Conservation (phyloP, 2,888 invertebrate genomes). For the Blastobasis lacticolella region DNA sequence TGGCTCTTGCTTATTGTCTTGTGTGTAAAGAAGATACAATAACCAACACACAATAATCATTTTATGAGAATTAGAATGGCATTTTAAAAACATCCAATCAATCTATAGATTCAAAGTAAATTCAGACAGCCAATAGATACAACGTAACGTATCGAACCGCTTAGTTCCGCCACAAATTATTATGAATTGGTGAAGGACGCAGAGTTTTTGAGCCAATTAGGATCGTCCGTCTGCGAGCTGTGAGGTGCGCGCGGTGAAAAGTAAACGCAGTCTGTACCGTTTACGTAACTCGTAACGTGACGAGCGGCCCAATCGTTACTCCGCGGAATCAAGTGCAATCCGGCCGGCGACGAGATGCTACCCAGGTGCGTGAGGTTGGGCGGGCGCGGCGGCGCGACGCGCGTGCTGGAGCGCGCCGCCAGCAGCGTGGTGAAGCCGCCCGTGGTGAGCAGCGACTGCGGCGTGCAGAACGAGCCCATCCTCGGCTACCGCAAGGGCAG, state of each 20-base stretch:
- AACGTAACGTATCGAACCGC: conserved; percentile 10
- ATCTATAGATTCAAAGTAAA: too few relatives aligned
- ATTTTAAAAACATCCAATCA: too few relatives aligned
- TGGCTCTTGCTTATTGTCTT: too few relatives aligned
- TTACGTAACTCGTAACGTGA: conserved; percentile 30
- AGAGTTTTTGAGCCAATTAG: conserved; percentile 24
- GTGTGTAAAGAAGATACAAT: too few relatives aligned
- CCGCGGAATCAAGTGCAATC: conserved; percentile 1
- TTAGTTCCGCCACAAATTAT: conserved; percentile 57
- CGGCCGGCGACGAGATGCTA: conserved; percentile 5
- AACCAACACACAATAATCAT: too few relatives aligned
- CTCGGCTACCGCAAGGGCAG: conserved; percentile 88
- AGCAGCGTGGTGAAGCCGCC: conserved; percentile 79
- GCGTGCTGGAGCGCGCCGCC: conserved; percentile 61
- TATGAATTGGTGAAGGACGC: conserved; percentile 53
- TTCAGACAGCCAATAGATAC: too few relatives aligned
- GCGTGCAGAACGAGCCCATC: conserved; percentile 86
- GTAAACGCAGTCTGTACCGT: conserved; percentile 6
- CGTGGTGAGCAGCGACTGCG: conserved; percentile 78
- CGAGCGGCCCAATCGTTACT: conserved; percentile 13
- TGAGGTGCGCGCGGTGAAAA: background rate
- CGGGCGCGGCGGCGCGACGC: conserved; percentile 76
- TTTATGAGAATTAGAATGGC: too few relatives aligned
- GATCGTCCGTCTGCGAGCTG: conserved; percentile 14
- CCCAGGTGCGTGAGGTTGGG: too few relatives aligned